A percentile compares a stretch with the other conserved stretches of the same genome.
Conservation (phyloP, 2,888 invertebrate genomes). For the Diogma glabrata region DNA sequence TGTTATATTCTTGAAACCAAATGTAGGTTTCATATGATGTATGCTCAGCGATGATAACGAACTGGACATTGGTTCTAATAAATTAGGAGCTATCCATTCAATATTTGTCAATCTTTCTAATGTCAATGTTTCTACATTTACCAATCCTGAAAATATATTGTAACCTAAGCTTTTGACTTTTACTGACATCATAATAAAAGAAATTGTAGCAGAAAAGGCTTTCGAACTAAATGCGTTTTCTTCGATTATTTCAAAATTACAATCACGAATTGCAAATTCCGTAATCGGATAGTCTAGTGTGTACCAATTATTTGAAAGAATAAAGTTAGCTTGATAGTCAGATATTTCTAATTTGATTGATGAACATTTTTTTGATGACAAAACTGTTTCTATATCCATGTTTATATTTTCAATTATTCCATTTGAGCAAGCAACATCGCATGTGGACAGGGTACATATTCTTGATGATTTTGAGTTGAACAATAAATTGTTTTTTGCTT, state of each 20-base stretch:
- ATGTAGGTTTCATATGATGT: neutral
- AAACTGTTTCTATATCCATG: no score
- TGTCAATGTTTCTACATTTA: neutral
- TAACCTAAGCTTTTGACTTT: neutral
- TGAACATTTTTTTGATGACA: no score
- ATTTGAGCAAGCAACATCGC: neutral
- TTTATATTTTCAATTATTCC: neutral
- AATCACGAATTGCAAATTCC: neutral
- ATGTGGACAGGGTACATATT: neutral
- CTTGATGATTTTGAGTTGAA: no score
- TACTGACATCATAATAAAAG: neutral
- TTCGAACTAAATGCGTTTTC: neutral
- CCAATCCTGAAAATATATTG: neutral
- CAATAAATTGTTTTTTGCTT: no score
- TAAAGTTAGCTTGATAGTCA: no score
- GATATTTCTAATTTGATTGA: no score
- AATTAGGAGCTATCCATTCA: neutral
- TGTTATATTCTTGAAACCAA: neutral
- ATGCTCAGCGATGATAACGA: neutral
- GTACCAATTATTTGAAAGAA: neutral
- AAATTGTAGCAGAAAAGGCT: neutral
- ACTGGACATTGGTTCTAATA: neutral
- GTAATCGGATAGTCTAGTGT: neutral
- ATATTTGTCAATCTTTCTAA: neutral
- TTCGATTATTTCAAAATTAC: neutral